Percentiles rank a stretch among this genome's conserved stretches.
Evolutionary conservation across 2,797 vertebrate genomes (phyloP).

Genomic region (Mergus octosetaceus): DNA sequence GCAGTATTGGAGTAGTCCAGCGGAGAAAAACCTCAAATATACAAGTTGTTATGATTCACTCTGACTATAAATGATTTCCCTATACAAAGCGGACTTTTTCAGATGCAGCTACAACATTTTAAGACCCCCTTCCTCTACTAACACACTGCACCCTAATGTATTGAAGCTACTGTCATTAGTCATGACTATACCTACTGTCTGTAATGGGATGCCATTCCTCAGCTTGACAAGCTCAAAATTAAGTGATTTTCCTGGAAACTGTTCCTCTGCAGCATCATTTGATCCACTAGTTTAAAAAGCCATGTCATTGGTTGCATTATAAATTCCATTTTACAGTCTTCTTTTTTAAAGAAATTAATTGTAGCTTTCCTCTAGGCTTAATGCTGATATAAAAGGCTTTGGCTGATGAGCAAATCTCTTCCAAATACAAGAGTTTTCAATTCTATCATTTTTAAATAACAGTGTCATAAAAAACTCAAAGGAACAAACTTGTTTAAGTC

Average conservation of each 20-base stretch:
- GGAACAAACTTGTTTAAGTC: slow-evolving; percentile 55
- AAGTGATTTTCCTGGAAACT: slow-evolving; percentile 46
- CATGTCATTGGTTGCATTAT: background rate
- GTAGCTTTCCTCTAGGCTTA: slow-evolving; percentile 47
- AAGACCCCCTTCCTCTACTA: background rate
- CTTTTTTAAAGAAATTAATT: slow-evolving; percentile 24
- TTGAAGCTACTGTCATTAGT: background rate
- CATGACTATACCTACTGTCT: background rate
- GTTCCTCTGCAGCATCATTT: slow-evolving; percentile 23
- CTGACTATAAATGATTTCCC: background rate
- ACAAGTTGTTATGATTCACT: background rate
- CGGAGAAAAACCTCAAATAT: background rate
- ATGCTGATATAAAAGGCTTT: slow-evolving; percentile 35
- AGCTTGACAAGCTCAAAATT: slow-evolving; percentile 31
- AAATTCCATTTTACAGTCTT: slow-evolving; percentile 27
- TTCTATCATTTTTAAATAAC: slow-evolving; percentile 42
- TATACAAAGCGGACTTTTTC: background rate
- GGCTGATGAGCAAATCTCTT: slow-evolving; percentile 35
- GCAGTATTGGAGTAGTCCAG: background rate
- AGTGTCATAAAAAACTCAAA: slow-evolving; percentile 3
- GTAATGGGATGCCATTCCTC: slow-evolving; percentile 10
- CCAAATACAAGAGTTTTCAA: slow-evolving; percentile 21
- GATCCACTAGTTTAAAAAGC: slow-evolving; percentile 15
- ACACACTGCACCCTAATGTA: background rate
- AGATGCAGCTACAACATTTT: background rate